phyloP scores from a whole-genome alignment of 2,797 vertebrate genomes.

The Steatocranus sp. region DNA sequence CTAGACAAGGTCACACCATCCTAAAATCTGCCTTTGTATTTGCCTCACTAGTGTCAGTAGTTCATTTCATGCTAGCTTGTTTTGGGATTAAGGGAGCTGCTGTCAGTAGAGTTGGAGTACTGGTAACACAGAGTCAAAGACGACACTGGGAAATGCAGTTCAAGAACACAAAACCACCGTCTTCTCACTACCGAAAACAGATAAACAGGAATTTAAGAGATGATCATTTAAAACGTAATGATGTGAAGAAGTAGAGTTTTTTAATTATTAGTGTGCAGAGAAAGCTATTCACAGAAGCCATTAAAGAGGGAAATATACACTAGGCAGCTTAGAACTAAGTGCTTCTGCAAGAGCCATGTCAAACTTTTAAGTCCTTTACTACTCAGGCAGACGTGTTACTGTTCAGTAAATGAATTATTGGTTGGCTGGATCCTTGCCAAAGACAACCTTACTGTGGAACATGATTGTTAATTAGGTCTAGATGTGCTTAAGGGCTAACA shows the following conservation, averaged over 20 bases:
- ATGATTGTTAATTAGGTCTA: slow-evolving; percentile 68
- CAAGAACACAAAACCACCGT: not conserved
- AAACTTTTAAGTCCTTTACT: slow-evolving; percentile 64
- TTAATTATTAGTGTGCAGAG: slow-evolving; percentile 40
- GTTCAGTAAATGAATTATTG: slow-evolving; percentile 65
- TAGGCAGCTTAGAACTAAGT: slow-evolving; percentile 51
- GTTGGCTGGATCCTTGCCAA: slow-evolving; percentile 62
- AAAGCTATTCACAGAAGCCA: slow-evolving; percentile 41
- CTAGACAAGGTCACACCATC: not conserved
- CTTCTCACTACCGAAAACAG: not conserved
- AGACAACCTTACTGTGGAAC: slow-evolving; percentile 66
- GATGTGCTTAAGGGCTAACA: slow-evolving; percentile 68
- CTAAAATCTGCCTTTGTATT: slow-evolving; percentile 14
- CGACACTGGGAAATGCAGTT: slow-evolving; percentile 9
- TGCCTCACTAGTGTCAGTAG: not conserved
- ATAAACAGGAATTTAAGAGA: slow-evolving; percentile 27
- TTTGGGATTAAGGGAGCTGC: slow-evolving; percentile 15
- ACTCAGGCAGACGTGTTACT: slow-evolving; percentile 56
- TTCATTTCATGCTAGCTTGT: slow-evolving; percentile 16
- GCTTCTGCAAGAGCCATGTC: slow-evolving; percentile 51
- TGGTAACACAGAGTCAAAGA: not conserved
- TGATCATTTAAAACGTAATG: slow-evolving; percentile 35
- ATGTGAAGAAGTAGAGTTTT: slow-evolving; percentile 35
- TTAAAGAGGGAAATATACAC: slow-evolving; percentile 55
- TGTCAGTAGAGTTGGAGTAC: slow-evolving; percentile 4